Evolutionary conservation across 1,140 invertebrate genomes (phyloP).

Genomic region (Phocides pigmalion): DNA sequence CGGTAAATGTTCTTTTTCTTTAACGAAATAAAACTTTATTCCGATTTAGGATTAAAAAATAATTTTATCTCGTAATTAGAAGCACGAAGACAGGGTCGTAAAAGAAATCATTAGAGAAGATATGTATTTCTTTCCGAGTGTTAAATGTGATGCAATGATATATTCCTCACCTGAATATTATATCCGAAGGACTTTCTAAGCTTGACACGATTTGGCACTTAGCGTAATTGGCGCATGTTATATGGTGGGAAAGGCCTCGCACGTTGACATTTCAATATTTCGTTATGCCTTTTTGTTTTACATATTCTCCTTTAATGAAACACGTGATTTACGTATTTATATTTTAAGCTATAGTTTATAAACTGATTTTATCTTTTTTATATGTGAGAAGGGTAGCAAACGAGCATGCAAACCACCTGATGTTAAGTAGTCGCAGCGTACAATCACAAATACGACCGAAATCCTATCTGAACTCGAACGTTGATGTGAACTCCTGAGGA

Average conservation of each 20-base stretch:
- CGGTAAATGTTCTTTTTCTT: too few species aligned
- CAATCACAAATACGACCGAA: too few species aligned
- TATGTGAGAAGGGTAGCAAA: too few species aligned
- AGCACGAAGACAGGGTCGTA: too few species aligned
- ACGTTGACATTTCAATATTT: constrained; percentile 26
- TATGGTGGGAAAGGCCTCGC: constrained; percentile 8
- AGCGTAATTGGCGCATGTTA: constrained; percentile 55
- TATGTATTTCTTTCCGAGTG: not conserved
- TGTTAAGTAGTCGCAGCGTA: too few species aligned
- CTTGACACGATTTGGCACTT: constrained; percentile 64
- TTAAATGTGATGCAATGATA: constrained; percentile 1
- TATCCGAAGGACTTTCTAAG: constrained; percentile 43
- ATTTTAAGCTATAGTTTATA: not conserved
- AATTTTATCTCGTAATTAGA: too few species aligned
- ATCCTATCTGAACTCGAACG: too few species aligned
- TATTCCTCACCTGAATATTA: constrained; percentile 37
- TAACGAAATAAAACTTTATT: too few species aligned
- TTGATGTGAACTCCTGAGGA: too few species aligned
- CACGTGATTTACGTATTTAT: constrained; percentile 17
- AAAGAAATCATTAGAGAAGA: not conserved
- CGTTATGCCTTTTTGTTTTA: constrained; percentile 15
- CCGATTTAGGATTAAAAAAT: too few species aligned
- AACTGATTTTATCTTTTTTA: too few species aligned
- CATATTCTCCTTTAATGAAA: constrained; percentile 7
- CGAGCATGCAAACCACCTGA: too few species aligned